Base-by-base conservation (phyloP, 2,797 vertebrate species). In the Synanceia verrucosa region DNA sequence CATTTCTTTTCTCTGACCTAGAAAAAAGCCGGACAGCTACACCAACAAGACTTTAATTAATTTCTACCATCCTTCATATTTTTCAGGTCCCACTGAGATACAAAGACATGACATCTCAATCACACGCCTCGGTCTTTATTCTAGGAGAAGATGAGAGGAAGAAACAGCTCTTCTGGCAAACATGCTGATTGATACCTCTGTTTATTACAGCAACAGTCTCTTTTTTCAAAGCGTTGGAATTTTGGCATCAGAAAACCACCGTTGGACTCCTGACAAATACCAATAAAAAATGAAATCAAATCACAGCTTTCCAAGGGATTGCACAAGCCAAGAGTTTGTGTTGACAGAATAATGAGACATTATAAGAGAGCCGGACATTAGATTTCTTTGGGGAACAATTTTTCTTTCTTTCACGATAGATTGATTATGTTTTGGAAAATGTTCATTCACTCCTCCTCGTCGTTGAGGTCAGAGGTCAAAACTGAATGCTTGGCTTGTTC, bases 331-430 rank as follows among this genome's bases (percentile, higher is more conserved):
- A 65, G 65, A 41, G 47, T 58, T 72, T 18, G 33, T 43, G 68
- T 63, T 80, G 82, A 82, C 76, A 67, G 72, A 74, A 60, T 82
- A 76, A 83, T 78, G 70, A 80, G 76, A 78, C 63, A 37, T 81
- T 29, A 41, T 41, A 60, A 46, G 43, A 78, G 55, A 50, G 41
- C 52, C 59, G 78, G 78, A 81, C 53, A 31, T 51, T 43, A 43
- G 34, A 57, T 58, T 53, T 72, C 82, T 78, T 37, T 0, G 9
- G 60, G 68, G 76, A 79, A 66, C 29, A 50, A 64, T 79, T 71
- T 73, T 63, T 81, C 67, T 58, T 62, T 73, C 16, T 70, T 73
- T 70, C 58, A 28, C 10, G 62, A 65, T 33, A 47, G 67, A 84
- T 74, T 83, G 68, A 79, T 74, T 56, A 65, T 75, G 65, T 75